A percentile compares a stretch with the other conserved stretches of the same genome.
Evolutionary conservation across 1,140 invertebrate genomes (phyloP).

Genomic region (Acromyrmex echinatior): DNA sequence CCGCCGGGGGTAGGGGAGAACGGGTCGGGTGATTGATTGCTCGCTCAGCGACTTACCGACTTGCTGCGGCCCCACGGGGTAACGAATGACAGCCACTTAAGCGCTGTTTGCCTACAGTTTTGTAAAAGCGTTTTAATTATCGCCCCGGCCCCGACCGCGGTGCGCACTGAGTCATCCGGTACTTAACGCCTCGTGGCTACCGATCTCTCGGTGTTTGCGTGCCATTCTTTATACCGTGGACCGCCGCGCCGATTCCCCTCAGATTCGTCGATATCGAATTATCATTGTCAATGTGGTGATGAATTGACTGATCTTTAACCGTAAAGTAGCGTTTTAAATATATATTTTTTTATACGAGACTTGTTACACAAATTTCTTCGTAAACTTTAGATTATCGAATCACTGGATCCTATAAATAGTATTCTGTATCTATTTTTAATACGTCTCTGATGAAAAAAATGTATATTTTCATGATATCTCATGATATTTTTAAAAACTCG

Average conservation of each 20-base stretch:
- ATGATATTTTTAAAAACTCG: too few species aligned
- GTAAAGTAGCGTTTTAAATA: not conserved
- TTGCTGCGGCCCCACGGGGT: constrained; percentile 82
- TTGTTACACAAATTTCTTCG: not conserved
- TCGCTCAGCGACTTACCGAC: constrained; percentile 86
- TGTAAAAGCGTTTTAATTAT: constrained; percentile 87
- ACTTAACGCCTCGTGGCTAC: constrained; percentile 69
- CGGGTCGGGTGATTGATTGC: constrained; percentile 86
- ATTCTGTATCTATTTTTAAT: not conserved
- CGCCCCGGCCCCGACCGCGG: constrained; percentile 67
- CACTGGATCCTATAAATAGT: not conserved
- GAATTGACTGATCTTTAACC: not conserved
- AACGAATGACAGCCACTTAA: constrained; percentile 87
- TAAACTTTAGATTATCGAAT: not conserved
- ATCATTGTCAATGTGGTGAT: not conserved
- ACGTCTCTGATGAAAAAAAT: too few species aligned
- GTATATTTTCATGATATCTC: too few species aligned
- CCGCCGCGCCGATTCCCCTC: too few species aligned
- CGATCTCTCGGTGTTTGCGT: constrained; percentile 52
- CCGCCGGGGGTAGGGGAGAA: constrained; percentile 76
- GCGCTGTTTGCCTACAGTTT: constrained; percentile 87
- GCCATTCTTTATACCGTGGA: constrained; percentile 3
- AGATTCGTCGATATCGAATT: constrained; percentile 7
- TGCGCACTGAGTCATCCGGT: constrained; percentile 68
- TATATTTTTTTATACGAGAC: not conserved